Conservation (phyloP, 2,888 invertebrate genomes). For the Seira musarum region DNA sequence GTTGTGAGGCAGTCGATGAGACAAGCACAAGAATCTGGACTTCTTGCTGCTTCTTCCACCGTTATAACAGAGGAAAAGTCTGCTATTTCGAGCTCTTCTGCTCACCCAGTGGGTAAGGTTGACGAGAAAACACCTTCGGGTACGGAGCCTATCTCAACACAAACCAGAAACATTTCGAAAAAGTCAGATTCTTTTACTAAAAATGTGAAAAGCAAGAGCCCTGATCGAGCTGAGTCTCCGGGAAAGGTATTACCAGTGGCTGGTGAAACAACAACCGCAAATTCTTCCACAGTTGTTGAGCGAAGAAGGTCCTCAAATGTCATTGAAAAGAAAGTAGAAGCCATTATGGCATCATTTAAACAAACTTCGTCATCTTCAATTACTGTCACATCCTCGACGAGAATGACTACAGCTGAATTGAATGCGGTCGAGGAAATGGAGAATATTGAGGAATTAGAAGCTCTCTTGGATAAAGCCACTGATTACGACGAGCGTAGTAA, state of each 20-base stretch:
- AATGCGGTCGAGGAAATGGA: conserved; percentile 64
- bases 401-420: conserved; percentile 56
- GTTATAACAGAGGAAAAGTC: too few species aligned
- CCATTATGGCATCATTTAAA: conserved; percentile 37
- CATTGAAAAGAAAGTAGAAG: conserved; percentile 47
- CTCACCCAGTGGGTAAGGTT: conserved; percentile 15
- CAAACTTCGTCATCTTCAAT: conserved; percentile 18
- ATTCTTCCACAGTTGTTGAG: conserved; percentile 14
- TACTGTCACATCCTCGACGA: conserved; percentile 13
- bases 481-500: conserved; percentile 85
- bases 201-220: conserved; percentile 47
- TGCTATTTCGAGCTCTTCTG: too few species aligned
- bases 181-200: too few species aligned
- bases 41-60: too few species aligned
- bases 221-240: conserved; percentile 22
- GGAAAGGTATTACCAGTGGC: background rate
- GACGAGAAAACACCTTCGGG: background rate
- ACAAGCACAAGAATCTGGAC: conserved; percentile 24
- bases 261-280: background rate
- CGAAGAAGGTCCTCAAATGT: conserved; percentile 42
- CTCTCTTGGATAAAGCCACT: conserved; percentile 82
- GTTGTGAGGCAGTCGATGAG: conserved; percentile 34
- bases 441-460: conserved; percentile 69
- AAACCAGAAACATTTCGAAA: too few species aligned
- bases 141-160: background rate